Percentiles rank a stretch among this genome's conserved stretches.
Evolutionary conservation across 2,113 vertebrate genomes (phyloP).

Genomic region (Saccopteryx leptura): DNA sequence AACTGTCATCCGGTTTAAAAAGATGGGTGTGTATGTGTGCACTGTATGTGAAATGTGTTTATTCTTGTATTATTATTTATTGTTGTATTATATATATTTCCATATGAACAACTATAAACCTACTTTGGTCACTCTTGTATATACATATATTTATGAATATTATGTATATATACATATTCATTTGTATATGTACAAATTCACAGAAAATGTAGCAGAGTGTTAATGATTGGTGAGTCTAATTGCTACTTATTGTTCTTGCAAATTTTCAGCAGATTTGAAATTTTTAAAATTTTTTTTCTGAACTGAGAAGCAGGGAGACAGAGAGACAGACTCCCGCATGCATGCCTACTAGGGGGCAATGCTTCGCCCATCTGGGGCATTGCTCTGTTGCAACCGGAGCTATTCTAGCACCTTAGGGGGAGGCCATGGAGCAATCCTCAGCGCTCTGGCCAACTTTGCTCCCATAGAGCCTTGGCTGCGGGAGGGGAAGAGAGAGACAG

Average conservation of each 20-base stretch:
- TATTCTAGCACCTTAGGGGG: too few species aligned
- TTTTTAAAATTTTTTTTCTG: not conserved
- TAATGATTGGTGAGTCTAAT: not conserved
- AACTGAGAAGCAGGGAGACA: too few species aligned
- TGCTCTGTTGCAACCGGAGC: too few species aligned
- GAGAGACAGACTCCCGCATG: too few species aligned
- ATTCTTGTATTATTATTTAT: not conserved
- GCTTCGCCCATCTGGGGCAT: too few species aligned
- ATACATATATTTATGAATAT: not conserved
- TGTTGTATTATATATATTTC: not conserved
- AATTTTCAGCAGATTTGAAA: constrained; percentile 47
- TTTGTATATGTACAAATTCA: not conserved
- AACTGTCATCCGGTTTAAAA: not conserved
- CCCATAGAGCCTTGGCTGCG: too few species aligned
- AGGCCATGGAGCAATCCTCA: too few species aligned
- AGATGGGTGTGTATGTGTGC: not conserved
- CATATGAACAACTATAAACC: not conserved
- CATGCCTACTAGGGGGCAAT: too few species aligned
- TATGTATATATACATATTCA: not conserved
- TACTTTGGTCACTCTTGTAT: not conserved
- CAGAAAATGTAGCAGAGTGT: not conserved
- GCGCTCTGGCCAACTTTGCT: too few species aligned
- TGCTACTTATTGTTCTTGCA: not conserved
- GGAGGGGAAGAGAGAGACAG: too few species aligned
- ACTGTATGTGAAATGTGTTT: not conserved